A percentile compares a stretch with the other conserved stretches of the same genome.
These are phyloP conservation scores for Corydoras sp. DNA, from an alignment of 2,113 vertebrate species.

Conservation along the genomic window DNA sequence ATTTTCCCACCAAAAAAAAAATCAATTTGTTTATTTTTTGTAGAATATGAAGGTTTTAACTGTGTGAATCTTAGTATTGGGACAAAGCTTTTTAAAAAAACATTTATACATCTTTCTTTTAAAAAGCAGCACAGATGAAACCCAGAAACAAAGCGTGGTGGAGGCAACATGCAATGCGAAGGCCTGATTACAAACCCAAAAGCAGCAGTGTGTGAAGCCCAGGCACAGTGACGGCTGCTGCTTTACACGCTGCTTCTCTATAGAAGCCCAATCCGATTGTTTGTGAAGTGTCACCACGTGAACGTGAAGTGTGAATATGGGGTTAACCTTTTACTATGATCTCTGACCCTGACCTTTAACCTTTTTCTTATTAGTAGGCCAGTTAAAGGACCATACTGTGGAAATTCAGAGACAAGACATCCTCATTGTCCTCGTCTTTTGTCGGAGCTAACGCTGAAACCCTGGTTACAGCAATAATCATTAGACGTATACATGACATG, in stretches of 20 bases:
- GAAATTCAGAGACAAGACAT: not conserved
- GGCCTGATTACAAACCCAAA: not conserved
- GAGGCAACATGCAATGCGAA: not conserved
- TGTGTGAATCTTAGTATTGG: too few relatives aligned
- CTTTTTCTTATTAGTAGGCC: not conserved
- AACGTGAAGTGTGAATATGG: not conserved
- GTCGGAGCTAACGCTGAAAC: too few relatives aligned
- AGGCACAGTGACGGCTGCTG: constrained; percentile 4
- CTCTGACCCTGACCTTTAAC: constrained; percentile 25
- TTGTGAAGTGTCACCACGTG: not conserved
- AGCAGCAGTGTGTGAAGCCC: constrained; percentile 20
- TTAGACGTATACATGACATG: too few relatives aligned
- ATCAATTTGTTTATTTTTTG: too few relatives aligned
- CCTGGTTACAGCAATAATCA: too few relatives aligned
- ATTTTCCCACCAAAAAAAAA: too few relatives aligned
- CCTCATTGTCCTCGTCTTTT: not conserved
- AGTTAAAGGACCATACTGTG: not conserved
- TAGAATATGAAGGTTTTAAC: too few relatives aligned
- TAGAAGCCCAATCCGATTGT: constrained; percentile 7
- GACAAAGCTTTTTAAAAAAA: too few relatives aligned
- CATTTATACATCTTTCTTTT: too few relatives aligned
- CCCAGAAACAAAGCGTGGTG: too few relatives aligned
- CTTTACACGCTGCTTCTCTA: constrained; percentile 9
- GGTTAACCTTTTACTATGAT: not conserved
- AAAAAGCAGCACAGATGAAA: too few relatives aligned